phyloP scores from a whole-genome alignment of 2,113 vertebrate genomes.

The Gasterosteus aculeatus region DNA sequence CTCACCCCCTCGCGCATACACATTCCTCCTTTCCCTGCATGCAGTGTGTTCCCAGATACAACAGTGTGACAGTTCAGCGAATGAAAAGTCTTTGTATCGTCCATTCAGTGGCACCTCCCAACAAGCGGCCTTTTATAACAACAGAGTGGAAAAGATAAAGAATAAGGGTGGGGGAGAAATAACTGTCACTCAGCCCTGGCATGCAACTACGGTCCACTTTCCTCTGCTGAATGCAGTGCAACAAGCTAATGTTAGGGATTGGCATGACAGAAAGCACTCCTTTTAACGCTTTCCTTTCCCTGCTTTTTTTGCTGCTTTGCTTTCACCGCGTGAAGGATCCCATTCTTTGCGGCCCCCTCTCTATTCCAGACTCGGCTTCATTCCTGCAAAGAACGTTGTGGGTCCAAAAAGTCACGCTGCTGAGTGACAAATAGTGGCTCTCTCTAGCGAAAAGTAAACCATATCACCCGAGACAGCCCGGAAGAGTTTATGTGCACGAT shows the following conservation, averaged over 20 bases:
- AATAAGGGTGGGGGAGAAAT: slow-evolving; percentile 26
- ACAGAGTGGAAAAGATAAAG: slow-evolving; percentile 55
- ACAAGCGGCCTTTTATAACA: slow-evolving; percentile 59
- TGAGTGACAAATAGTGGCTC: slow-evolving; percentile 66
- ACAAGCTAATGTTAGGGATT: slow-evolving; percentile 57
- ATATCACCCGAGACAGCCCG: background rate
- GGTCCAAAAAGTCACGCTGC: slow-evolving; percentile 58
- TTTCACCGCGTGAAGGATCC: slow-evolving; percentile 62
- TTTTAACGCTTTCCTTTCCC: slow-evolving; percentile 45
- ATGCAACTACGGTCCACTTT: slow-evolving; percentile 67
- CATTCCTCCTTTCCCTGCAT: slow-evolving; percentile 25
- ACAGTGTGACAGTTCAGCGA: slow-evolving; percentile 63
- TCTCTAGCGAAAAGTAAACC: slow-evolving; percentile 34
- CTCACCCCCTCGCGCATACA: slow-evolving; percentile 7
- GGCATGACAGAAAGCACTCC: slow-evolving; percentile 61
- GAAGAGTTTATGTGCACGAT: background rate
- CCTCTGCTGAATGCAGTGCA: slow-evolving; percentile 28
- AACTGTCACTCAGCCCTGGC: slow-evolving; percentile 36
- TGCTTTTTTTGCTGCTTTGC: slow-evolving; percentile 37
- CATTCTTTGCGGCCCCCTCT: slow-evolving; percentile 63
- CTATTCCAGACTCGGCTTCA: slow-evolving; percentile 56
- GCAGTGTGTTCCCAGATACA: slow-evolving; percentile 44
- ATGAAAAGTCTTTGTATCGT: slow-evolving; percentile 60
- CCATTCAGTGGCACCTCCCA: slow-evolving; percentile 48
- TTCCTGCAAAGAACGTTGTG: slow-evolving; percentile 54